Evolutionary conservation across 2,797 vertebrate genomes (phyloP).

Genomic region (Lerista edwardsae): DNA sequence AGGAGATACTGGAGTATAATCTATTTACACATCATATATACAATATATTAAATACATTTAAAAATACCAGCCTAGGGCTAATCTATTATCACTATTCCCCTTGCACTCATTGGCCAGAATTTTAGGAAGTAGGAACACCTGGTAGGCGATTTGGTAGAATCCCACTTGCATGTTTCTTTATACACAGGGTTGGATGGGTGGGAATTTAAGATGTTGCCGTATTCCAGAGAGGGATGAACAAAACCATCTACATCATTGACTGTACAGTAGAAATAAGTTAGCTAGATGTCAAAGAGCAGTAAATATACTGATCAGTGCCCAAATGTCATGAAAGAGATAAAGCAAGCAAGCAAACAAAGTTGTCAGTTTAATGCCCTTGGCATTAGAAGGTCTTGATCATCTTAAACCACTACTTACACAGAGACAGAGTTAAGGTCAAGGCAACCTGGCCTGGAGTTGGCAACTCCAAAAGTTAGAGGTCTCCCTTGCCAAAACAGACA

Average conservation of each 20-base stretch:
- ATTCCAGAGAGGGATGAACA: not conserved
- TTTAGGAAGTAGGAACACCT: too few species aligned
- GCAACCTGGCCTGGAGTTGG: not conserved
- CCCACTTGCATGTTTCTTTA: too few species aligned
- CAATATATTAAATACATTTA: too few species aligned
- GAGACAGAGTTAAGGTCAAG: not conserved
- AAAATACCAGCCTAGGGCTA: too few species aligned
- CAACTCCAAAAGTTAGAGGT: not conserved
- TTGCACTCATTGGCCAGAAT: too few species aligned
- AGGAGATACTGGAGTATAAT: too few species aligned
- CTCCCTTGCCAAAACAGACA: not conserved
- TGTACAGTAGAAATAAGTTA: not conserved
- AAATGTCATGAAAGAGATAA: not conserved
- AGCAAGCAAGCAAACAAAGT: constrained; percentile 14
- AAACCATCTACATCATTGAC: not conserved
- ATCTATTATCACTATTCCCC: too few species aligned
- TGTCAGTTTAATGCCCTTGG: constrained; percentile 11
- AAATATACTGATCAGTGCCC: not conserved
- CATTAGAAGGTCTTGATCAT: constrained; percentile 6
- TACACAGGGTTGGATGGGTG: not conserved
- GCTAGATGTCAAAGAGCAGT: not conserved
- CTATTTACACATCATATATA: too few species aligned
- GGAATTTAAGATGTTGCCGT: not conserved
- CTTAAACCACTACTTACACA: constrained; percentile 19
- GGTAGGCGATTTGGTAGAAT: too few species aligned